A percentile compares a stretch with the other conserved stretches of the same genome.
phyloP scores from a whole-genome alignment of 1,140 invertebrate genomes.

The Drosophila azteca region DNA sequence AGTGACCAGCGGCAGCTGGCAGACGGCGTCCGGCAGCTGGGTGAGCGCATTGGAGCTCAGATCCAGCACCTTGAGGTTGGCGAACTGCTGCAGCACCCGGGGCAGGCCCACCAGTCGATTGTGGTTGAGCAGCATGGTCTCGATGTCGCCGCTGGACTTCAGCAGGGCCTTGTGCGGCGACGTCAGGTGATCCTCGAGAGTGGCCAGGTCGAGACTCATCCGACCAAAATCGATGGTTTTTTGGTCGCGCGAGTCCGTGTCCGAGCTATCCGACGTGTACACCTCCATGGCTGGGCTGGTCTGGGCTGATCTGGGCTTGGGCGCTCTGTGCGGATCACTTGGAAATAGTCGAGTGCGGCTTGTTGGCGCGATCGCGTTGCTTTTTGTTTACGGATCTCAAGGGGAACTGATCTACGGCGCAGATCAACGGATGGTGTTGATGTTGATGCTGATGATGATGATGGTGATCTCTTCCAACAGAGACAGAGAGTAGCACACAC shows the following conservation, averaged over 20 bases:
- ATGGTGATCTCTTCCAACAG: too few relatives aligned
- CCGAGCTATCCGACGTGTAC: conserved; percentile 92
- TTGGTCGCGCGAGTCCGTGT: conserved; percentile 87
- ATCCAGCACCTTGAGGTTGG: conserved; percentile 90
- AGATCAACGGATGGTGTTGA: too few relatives aligned
- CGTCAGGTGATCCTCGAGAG: conserved; percentile 84
- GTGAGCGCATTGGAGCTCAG: conserved; percentile 94
- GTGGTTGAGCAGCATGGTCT: conserved; percentile 89
- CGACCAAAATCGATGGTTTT: conserved; percentile 90
- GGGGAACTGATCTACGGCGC: not conserved
- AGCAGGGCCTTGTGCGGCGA: conserved; percentile 85
- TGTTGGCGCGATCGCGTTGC: conserved; percentile 27
- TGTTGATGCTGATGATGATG: too few relatives aligned
- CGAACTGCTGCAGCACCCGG: conserved; percentile 86
- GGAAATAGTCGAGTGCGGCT: too few relatives aligned
- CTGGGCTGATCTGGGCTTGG: conserved; percentile 1
- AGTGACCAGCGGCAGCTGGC: conserved; percentile 88
- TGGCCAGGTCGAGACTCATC: conserved; percentile 86
- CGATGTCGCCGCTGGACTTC: conserved; percentile 84
- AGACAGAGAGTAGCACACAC: conserved; percentile 3
- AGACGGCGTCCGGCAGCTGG: conserved; percentile 88
- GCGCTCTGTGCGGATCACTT: not conserved
- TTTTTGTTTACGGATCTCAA: conserved; percentile 33
- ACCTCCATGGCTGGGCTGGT: conserved; percentile 86
- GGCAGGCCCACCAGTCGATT: conserved; percentile 87